Percentiles rank a stretch among this genome's conserved stretches.
These are phyloP conservation scores for Pitangus sulphuratus DNA, from an alignment of 2,797 vertebrate species.

Conservation along the genomic window DNA sequence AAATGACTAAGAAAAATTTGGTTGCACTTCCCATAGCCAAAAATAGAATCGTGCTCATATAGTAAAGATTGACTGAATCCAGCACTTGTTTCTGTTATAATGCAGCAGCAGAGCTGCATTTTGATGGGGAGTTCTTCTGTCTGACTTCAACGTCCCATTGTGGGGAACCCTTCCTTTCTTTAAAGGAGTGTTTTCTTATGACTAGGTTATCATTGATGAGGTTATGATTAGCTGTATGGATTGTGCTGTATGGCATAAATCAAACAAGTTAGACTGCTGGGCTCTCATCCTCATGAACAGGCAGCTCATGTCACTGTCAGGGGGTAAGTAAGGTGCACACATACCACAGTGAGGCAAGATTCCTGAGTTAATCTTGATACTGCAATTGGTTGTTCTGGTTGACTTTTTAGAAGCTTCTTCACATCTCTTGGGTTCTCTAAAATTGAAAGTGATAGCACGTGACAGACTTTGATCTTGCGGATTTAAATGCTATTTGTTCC, in stretches of 20 bases:
- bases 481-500: not conserved
- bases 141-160: not conserved
- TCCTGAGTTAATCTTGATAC: not conserved
- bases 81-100: not conserved
- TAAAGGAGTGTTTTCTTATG: not conserved
- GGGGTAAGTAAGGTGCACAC: fast-evolving
- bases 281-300: not conserved
- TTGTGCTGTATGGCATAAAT: not conserved
- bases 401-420: not conserved
- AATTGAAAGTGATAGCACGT: not conserved
- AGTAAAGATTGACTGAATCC: not conserved
- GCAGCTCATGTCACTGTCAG: not conserved
- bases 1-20: not conserved
- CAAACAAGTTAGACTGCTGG: not conserved
- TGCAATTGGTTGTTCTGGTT: not conserved
- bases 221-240: not conserved
- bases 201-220: not conserved
- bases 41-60: not conserved
- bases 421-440: not conserved
- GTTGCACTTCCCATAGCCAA: not conserved
- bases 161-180: not conserved
- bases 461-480: not conserved
- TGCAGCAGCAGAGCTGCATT: not conserved
- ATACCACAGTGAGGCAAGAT: not conserved
- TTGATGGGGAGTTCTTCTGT: not conserved